Conservation (phyloP, 2,113 vertebrate species). For the Lates calcarifer region DNA sequence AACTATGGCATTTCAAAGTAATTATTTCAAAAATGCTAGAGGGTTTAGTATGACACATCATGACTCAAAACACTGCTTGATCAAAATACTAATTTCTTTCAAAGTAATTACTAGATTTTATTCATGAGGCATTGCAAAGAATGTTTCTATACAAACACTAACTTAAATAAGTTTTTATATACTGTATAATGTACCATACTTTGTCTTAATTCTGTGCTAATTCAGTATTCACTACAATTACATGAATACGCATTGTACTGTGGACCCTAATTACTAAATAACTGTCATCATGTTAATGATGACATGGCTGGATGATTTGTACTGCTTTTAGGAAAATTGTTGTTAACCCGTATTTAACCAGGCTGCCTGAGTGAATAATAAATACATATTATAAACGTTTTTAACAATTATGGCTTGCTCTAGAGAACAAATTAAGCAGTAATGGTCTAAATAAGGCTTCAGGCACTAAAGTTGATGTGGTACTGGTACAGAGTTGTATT, state of each 20-base stretch:
- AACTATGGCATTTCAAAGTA: constrained; percentile 55
- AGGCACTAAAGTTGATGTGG: constrained; percentile 11
- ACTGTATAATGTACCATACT: not conserved
- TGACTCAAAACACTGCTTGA: constrained; percentile 23
- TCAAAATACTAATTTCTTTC: constrained; percentile 40
- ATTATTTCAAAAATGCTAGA: constrained; percentile 51
- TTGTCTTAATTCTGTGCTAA: not conserved
- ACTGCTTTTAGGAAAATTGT: constrained; percentile 24
- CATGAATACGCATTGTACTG: constrained; percentile 5
- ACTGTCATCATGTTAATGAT: constrained; percentile 40
- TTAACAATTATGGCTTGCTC: constrained; percentile 30
- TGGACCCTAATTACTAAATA: constrained; percentile 36
- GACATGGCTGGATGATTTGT: constrained; percentile 30
- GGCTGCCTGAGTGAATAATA: constrained; percentile 35
- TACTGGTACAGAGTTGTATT: constrained; percentile 22
- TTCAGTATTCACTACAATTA: not conserved
- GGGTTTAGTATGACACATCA: constrained; percentile 48
- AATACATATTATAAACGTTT: constrained; percentile 23
- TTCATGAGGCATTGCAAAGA: not conserved
- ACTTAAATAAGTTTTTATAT: not conserved
- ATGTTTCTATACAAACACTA: not conserved
- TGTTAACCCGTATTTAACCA: constrained; percentile 44
- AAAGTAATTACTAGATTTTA: constrained; percentile 43
- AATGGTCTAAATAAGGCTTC: constrained; percentile 50
- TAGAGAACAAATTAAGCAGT: constrained; percentile 36